Evolutionary conservation across 2,888 invertebrate species (phyloP).

Genomic region (Machimus rusticus): DNA sequence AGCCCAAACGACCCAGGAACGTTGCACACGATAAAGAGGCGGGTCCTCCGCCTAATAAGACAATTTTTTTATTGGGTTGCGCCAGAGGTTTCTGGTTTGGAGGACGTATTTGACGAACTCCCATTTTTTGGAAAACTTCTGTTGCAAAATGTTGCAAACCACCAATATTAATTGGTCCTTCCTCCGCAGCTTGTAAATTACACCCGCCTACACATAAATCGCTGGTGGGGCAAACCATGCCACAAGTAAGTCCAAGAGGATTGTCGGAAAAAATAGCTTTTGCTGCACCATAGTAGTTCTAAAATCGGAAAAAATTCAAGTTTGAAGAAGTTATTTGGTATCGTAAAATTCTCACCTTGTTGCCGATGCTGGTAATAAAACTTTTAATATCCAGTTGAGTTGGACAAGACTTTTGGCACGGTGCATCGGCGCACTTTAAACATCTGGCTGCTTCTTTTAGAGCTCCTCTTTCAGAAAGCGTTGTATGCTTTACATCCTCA

Average conservation of each 20-base stretch:
- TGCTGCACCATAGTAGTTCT: slow-evolving; percentile 98
- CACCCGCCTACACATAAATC: slow-evolving; percentile 98
- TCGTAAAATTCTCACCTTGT: slow-evolving; percentile 69
- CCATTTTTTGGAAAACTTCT: slow-evolving; percentile 95
- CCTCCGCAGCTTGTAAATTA: slow-evolving; percentile 94
- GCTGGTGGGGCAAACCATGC: slow-evolving; percentile 99
- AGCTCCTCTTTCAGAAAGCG: slow-evolving; percentile 94
- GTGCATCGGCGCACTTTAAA: slow-evolving; percentile 93
- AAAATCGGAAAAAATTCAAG: slow-evolving; percentile 49
- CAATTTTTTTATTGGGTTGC: slow-evolving; percentile 70
- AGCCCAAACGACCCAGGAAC: slow-evolving; percentile 92
- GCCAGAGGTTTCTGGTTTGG: slow-evolving; percentile 69
- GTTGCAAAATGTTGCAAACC: slow-evolving; percentile 98
- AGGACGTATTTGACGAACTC: slow-evolving; percentile 84
- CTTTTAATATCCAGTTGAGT: slow-evolving; percentile 96
- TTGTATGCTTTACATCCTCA: slow-evolving; percentile 96
- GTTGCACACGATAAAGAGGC: slow-evolving; percentile 97
- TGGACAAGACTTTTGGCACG: slow-evolving; percentile 98
- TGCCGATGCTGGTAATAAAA: slow-evolving; percentile 95
- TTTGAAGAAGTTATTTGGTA: not conserved
- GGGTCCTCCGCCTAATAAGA: slow-evolving; percentile 93
- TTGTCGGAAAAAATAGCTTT: slow-evolving; percentile 97
- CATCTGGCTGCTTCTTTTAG: slow-evolving; percentile 88
- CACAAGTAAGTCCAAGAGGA: slow-evolving; percentile 92
- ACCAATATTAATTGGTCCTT: slow-evolving; percentile 98